Base-by-base conservation (phyloP, 1,140 invertebrate species). In the Megathymus violae region DNA sequence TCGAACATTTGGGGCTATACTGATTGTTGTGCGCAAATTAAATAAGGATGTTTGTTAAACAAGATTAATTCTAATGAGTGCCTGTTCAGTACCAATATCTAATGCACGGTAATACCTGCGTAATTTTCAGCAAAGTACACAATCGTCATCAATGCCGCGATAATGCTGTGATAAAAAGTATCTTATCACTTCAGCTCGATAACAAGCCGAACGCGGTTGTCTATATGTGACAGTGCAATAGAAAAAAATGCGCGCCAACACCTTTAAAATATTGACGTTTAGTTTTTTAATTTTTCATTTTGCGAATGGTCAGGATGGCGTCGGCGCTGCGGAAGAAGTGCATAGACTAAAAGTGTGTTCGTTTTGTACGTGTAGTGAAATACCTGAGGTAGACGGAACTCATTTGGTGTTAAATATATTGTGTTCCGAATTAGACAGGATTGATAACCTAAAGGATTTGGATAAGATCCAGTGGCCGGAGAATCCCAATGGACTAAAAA, bases 331-430 rank as follows among this genome's bases (percentile, higher is more conserved):
- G 10, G 74, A 76, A 44, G 66, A 71, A 71, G 67, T 78, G 62
- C 63, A 62, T 43, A 80, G 71, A 72, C 67, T 81, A 71, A 85
- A 81, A 69, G 54, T 90, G 60, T 85, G 84, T 78, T 76, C 77
- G 19, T 68, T 82, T 65, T 91, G 88, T 71, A 85, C 82, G 69
- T 89, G 86, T 67, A 88, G 88, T 87, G 88, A 91, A 76, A 89
- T 88, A 62, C 74, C 76, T 6, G 84, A 89, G 56, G 66, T 83
- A 4, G 82, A 89, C 46, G 79, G 77, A 15, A 83, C 79, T 27
- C 75, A 89, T 67, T 77, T 91, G 56, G 84, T 89, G 62, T 72
- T 89, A 44, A 89, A 91, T 73, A 85, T 91, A 67, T 72, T 80
- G 76, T 91, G 88, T 69, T 85, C 85, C 0, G 84, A 89, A 40